Percentiles rank a stretch among this genome's conserved stretches.
Conservation (phyloP, 2,888 invertebrate species). For the Melikaiella ostensackeni region DNA sequence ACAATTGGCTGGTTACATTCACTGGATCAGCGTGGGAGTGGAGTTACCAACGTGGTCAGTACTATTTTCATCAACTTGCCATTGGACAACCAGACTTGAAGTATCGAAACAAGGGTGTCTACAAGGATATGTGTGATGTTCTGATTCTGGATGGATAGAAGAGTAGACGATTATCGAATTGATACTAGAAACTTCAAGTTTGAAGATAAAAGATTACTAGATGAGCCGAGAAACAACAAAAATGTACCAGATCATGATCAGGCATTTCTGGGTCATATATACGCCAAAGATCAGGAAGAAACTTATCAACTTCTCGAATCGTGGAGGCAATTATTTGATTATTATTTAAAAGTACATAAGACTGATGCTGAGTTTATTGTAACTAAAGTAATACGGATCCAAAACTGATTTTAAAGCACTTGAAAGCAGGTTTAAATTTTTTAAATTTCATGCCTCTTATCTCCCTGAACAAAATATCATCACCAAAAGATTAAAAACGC, state of each 20-base stretch:
- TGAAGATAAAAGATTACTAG: conserved; percentile 61
- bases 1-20: too few species aligned
- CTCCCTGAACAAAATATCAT: too few species aligned
- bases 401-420: too few species aligned
- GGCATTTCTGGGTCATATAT: conserved; percentile 70
- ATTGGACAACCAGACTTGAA: conserved; percentile 83
- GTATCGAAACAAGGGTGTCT: conserved; percentile 79
- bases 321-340: conserved; percentile 81
- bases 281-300: conserved; percentile 69
- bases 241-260: too few species aligned
- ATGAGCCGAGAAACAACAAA: conserved; percentile 65
- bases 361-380: conserved; percentile 78
- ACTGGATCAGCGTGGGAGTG: conserved; percentile 65
- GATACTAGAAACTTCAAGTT: conserved; percentile 75
- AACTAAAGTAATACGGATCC: conserved; percentile 59
- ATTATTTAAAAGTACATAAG: conserved; percentile 78
- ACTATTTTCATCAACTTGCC: conserved; percentile 82
- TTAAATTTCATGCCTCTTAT: too few species aligned
- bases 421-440: too few species aligned
- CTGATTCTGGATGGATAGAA: conserved; percentile 80
- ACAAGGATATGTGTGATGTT: conserved; percentile 78
- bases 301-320: conserved; percentile 75
- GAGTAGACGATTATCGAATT: conserved; percentile 82
- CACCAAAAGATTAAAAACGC: conserved; percentile 79
- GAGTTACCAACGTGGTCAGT: conserved; percentile 79